Percentiles rank a stretch among this genome's conserved stretches.
phyloP scores from a whole-genome alignment of 1,140 invertebrate species.

The Drosophila parabipectinata region DNA sequence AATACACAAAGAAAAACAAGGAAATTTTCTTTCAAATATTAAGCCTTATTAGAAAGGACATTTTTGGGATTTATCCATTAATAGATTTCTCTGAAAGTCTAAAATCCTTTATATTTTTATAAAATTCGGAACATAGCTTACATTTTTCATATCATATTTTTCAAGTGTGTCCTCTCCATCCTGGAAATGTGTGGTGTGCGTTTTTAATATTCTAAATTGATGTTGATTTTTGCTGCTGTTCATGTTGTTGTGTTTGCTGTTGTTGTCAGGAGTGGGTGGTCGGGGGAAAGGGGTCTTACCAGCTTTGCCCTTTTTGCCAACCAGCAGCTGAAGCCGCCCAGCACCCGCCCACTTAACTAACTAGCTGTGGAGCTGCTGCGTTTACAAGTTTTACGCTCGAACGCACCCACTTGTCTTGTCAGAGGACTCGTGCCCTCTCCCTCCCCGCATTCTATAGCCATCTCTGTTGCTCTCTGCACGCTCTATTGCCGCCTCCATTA shows the following conservation, averaged over 20 bases:
- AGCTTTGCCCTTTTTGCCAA: slow-evolving; percentile 34
- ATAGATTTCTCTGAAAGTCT: not conserved
- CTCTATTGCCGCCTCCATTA: slow-evolving; percentile 65
- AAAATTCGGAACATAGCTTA: too few relatives aligned
- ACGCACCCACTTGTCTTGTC: slow-evolving; percentile 81
- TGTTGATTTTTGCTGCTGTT: slow-evolving; percentile 70
- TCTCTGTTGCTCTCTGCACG: slow-evolving; percentile 21
- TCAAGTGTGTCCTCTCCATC: slow-evolving; percentile 20
- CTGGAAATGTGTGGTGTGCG: slow-evolving; percentile 51
- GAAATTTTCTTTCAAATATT: not conserved
- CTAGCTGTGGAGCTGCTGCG: slow-evolving; percentile 74
- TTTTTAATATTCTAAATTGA: slow-evolving; percentile 82
- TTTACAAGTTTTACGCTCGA: slow-evolving; percentile 79
- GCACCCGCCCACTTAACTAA: slow-evolving; percentile 78
- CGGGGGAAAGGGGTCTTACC: not conserved
- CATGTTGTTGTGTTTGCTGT: slow-evolving; percentile 28
- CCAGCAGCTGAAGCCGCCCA: slow-evolving; percentile 6
- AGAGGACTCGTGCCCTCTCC: slow-evolving; percentile 46
- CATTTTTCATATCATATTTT: not conserved
- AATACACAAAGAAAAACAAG: not conserved
- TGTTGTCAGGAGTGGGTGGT: slow-evolving; percentile 20
- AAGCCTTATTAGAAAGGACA: too few relatives aligned
- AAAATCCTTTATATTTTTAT: too few relatives aligned
- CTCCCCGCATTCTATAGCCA: slow-evolving; percentile 2
- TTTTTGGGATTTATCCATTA: too few relatives aligned